A percentile compares a stretch with the other conserved stretches of the same genome.
Evolutionary conservation across 2,797 vertebrate species (phyloP).

Genomic region (Sebastolobus altivelis): DNA sequence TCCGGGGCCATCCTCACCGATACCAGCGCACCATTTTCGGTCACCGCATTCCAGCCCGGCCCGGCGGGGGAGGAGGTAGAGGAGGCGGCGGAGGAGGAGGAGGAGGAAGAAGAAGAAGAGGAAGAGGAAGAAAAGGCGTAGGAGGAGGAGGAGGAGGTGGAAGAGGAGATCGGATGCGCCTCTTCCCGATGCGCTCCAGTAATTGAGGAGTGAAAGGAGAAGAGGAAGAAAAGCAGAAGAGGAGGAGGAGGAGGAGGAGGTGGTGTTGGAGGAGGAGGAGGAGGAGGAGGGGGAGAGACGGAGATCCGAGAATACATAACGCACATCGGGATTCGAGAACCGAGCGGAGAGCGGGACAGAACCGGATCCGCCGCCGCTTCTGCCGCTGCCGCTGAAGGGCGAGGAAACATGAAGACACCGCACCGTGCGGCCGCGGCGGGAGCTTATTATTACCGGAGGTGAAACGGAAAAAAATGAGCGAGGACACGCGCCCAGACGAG

Average conservation of each 20-base stretch:
- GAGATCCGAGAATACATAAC: neutral
- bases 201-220: conserved; percentile 40
- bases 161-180: conserved; percentile 45
- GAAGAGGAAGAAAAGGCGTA: conserved; percentile 1
- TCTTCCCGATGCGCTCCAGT: conserved; percentile 42
- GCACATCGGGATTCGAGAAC: conserved; percentile 9
- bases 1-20: conserved; percentile 88
- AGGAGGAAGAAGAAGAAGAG: conserved; percentile 20
- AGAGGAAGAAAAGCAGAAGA: neutral
- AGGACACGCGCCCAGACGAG: conserved; percentile 86
- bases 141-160: conserved; percentile 20
- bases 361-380: conserved; percentile 31
- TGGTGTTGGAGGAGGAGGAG: neutral
- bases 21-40: conserved; percentile 62
- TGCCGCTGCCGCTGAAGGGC: conserved; percentile 25
- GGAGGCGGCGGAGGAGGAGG: conserved; percentile 35
- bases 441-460: conserved; percentile 72
- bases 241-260: neutral
- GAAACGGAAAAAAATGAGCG: conserved; percentile 82
- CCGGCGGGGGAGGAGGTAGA: conserved; percentile 54
- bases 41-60: conserved; percentile 46
- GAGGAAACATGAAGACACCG: conserved; percentile 78
- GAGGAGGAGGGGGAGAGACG: neutral
- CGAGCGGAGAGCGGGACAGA: conserved; percentile 15
- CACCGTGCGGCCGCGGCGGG: conserved; percentile 70